Evolutionary conservation across 2,797 vertebrate genomes (phyloP).

Genomic region (Halcyon smyrnensis): DNA sequence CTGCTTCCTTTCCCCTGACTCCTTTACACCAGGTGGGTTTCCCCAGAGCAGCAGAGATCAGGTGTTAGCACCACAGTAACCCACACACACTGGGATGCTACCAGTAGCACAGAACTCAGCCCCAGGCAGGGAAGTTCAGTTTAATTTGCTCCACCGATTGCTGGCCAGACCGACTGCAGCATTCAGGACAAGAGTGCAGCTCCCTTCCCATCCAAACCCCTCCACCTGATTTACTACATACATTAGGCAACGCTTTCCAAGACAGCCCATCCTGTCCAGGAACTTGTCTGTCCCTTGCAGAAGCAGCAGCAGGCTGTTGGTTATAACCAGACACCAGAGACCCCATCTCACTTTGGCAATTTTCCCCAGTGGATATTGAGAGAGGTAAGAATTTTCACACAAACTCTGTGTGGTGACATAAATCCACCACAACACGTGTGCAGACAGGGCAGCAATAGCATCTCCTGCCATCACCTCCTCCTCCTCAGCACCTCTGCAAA

Average conservation of each 20-base stretch:
- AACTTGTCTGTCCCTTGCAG: neutral
- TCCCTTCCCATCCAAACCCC: neutral
- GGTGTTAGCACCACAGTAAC: neutral
- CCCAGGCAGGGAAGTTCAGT: neutral
- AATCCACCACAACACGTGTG: neutral
- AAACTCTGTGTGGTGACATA: neutral
- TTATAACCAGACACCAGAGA: neutral
- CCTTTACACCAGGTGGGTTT: neutral
- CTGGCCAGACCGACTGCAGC: neutral
- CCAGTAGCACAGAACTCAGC: neutral
- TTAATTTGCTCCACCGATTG: neutral
- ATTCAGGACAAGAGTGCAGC: neutral
- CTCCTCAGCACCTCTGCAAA: neutral
- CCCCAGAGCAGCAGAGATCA: neutral
- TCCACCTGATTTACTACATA: neutral
- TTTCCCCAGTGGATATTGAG: neutral
- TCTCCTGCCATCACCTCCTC: neutral
- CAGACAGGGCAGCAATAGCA: neutral
- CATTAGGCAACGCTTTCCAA: neutral
- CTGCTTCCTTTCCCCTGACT: neutral
- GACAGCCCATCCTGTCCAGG: neutral
- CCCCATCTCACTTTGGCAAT: neutral
- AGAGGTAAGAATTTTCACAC: neutral
- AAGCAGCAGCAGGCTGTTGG: neutral
- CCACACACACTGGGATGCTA: neutral